Conservation (phyloP, 2,113 vertebrate genomes). For the Pleuronectes platessa region DNA sequence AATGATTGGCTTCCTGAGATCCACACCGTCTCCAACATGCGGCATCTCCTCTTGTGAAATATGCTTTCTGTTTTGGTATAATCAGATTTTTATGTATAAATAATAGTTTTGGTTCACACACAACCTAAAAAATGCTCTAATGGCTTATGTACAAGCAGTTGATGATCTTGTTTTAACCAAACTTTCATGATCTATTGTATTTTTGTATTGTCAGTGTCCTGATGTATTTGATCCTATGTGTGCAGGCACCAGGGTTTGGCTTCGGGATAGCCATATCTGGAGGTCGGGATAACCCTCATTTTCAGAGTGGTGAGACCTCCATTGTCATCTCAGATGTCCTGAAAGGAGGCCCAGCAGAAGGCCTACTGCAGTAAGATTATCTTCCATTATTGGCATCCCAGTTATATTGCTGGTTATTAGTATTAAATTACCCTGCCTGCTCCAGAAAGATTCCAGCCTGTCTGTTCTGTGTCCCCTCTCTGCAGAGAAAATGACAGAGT, state of each 20-base stretch:
- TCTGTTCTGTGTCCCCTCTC: slow-evolving; percentile 40
- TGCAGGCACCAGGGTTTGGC: slow-evolving; percentile 96
- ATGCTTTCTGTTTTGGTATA: no score
- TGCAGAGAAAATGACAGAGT: slow-evolving; percentile 97
- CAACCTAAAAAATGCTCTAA: no score
- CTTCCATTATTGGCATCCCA: slow-evolving; percentile 7
- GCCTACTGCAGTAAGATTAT: slow-evolving; percentile 93
- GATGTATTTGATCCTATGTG: slow-evolving; percentile 4
- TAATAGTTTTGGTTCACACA: no score
- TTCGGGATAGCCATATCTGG: slow-evolving; percentile 99
- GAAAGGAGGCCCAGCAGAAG: slow-evolving; percentile 97
- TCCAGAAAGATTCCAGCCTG: slow-evolving; percentile 51
- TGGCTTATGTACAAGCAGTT: no score
- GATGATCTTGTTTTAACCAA: no score
- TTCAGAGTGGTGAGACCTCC: slow-evolving; percentile 98
- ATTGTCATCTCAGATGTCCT: slow-evolving; percentile 99
- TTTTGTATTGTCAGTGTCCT: no score
- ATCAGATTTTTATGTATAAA: no score
- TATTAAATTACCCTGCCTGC: slow-evolving; percentile 42
- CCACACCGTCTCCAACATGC: no score
- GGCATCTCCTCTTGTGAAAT: no score
- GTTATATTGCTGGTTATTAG: slow-evolving; percentile 23
- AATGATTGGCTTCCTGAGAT: no score
- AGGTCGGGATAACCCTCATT: slow-evolving; percentile 98
- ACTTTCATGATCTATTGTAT: no score